Conservation (phyloP, 2,888 invertebrate genomes). For the Matsumyia berberina region DNA sequence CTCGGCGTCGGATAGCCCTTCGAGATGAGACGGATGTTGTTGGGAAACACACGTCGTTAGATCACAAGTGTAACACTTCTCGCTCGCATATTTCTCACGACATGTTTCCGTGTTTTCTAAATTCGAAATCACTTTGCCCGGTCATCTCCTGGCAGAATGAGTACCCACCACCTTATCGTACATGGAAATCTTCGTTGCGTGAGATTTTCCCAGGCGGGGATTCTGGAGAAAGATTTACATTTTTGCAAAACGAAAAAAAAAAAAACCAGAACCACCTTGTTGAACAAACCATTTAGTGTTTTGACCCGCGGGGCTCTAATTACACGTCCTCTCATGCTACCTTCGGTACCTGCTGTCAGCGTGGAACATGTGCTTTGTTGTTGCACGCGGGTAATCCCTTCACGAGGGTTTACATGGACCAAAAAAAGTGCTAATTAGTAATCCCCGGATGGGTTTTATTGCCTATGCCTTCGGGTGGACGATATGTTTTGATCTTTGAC, state of each 20-base stretch:
- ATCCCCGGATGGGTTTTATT: slow-evolving; percentile 46
- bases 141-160: background rate
- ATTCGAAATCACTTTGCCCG: background rate
- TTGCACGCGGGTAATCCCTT: slow-evolving; percentile 52
- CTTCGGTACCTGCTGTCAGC: slow-evolving; percentile 39
- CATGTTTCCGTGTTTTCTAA: slow-evolving; percentile 27
- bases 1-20: slow-evolving; percentile 25
- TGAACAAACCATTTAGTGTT: slow-evolving; percentile 52
- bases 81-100: slow-evolving; percentile 29
- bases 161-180: slow-evolving; percentile 3
- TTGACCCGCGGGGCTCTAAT: slow-evolving; percentile 51
- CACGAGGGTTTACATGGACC: slow-evolving; percentile 26
- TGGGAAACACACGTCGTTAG: slow-evolving; percentile 8
- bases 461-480: slow-evolving; percentile 32
- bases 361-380: background rate
- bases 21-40: slow-evolving; percentile 28
- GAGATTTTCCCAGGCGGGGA: slow-evolving; percentile 38
- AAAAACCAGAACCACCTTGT: slow-evolving; percentile 43
- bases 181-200: slow-evolving; percentile 45
- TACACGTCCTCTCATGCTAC: slow-evolving; percentile 48
- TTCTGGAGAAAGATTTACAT: slow-evolving; percentile 25
- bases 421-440: slow-evolving; percentile 55
- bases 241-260: slow-evolving; percentile 26
- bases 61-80: slow-evolving; percentile 27
- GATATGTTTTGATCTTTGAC: slow-evolving; percentile 49